Conservation (phyloP, 2,797 vertebrate genomes). For the Hippopotamyrus pictus region DNA sequence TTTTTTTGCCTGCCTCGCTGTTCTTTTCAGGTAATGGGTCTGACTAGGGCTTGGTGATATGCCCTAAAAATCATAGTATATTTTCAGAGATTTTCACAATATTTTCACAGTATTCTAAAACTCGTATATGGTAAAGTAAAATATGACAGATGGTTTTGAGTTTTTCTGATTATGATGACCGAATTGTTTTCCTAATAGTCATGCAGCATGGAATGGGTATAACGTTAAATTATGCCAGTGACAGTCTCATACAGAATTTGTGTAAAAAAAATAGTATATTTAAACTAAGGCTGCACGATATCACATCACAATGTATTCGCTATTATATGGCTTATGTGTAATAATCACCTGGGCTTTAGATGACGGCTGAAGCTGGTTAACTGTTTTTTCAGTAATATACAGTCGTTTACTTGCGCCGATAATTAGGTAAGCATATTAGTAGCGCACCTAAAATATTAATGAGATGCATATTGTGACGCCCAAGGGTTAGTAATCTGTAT, state of each 20-base stretch:
- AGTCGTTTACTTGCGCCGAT: not conserved
- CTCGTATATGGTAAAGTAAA: not conserved
- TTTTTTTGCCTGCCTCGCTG: not conserved
- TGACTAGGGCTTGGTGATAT: not conserved
- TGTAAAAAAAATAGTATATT: not conserved
- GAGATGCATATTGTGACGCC: not conserved
- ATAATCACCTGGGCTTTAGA: not conserved
- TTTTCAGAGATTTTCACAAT: not conserved
- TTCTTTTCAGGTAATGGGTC: not conserved
- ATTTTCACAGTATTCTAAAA: not conserved
- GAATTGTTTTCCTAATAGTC: not conserved
- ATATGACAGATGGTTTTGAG: not conserved
- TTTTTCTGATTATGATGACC: not conserved
- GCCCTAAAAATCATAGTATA: not conserved
- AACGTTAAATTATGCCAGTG: not conserved
- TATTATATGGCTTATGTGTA: not conserved
- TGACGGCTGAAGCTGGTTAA: not conserved
- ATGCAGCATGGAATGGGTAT: not conserved
- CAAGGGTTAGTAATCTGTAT: not conserved
- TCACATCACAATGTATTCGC: not conserved
- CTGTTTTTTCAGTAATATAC: not conserved
- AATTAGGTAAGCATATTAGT: not conserved
- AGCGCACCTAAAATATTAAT: not conserved
- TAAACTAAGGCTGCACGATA: too few species aligned
- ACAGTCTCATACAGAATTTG: not conserved